Evolutionary conservation across 2,888 invertebrate genomes (phyloP).

Genomic region (Bombylius discolor): DNA sequence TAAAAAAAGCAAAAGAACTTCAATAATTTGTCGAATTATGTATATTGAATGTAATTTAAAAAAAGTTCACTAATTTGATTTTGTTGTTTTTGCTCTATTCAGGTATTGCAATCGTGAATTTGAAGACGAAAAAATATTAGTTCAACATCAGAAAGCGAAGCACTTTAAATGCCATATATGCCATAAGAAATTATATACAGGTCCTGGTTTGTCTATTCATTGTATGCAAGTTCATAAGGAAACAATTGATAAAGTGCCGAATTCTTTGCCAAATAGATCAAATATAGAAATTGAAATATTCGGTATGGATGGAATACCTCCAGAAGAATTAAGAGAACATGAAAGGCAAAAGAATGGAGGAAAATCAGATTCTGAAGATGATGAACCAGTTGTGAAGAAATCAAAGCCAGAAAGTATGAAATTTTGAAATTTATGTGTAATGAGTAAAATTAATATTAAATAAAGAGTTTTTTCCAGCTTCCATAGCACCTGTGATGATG

Average conservation of each 20-base stretch:
- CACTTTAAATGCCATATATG: conserved; percentile 99
- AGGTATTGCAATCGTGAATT: conserved; percentile 99
- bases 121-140: conserved; percentile 98
- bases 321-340: conserved; percentile 86
- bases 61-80: neutral
- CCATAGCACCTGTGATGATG: conserved; percentile 47
- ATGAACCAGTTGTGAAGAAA: conserved; percentile 69
- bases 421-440: neutral
- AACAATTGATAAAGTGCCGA: conserved; percentile 98
- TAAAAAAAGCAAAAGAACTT: too few relatives aligned
- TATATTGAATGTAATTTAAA: too few relatives aligned
- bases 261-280: conserved; percentile 91
- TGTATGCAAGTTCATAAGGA: conserved; percentile 99
- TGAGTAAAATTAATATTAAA: neutral
- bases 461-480: conserved; percentile 16
- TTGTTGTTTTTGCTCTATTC: neutral
- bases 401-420: conserved; percentile 52
- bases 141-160: conserved; percentile 99
- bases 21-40: too few relatives aligned
- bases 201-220: conserved; percentile 93
- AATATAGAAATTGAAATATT: conserved; percentile 99
- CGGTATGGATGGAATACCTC: conserved; percentile 99
- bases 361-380: conserved; percentile 70
- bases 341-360: conserved; percentile 71
- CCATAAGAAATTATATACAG: conserved; percentile 95